These are phyloP conservation scores for Leucophenga montana DNA, from an alignment of 2,888 invertebrate genomes.

Conservation along the genomic window DNA sequence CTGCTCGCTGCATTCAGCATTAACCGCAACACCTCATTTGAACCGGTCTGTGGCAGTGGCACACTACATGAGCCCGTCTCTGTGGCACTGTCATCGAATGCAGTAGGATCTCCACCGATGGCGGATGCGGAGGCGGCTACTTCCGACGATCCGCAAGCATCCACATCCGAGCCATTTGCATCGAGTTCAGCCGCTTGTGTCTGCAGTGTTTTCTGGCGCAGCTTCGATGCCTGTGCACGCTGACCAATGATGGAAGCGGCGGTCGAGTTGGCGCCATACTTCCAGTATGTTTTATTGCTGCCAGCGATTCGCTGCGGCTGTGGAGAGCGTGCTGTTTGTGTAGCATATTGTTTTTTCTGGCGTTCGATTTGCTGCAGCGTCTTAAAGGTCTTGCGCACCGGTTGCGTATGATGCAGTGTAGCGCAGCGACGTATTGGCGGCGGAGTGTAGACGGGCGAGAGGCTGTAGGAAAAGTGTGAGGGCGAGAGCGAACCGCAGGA, in stretches of 20 bases:
- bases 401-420: slow-evolving; percentile 69
- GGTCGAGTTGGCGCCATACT: slow-evolving; percentile 68
- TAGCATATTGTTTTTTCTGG: slow-evolving; percentile 54
- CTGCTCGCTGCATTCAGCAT: slow-evolving; percentile 70
- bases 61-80: slow-evolving; percentile 71
- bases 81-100: slow-evolving; percentile 63
- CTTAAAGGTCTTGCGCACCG: slow-evolving; percentile 68
- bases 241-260: slow-evolving; percentile 68
- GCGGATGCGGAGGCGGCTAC: slow-evolving; percentile 48
- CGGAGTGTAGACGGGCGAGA: slow-evolving; percentile 68
- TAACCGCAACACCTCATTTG: slow-evolving; percentile 69
- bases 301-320: slow-evolving; percentile 62
- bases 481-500: slow-evolving; percentile 64
- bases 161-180: slow-evolving; percentile 57
- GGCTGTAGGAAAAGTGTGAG: slow-evolving; percentile 60
- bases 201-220: slow-evolving; percentile 14
- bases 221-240: slow-evolving; percentile 42
- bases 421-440: slow-evolving; percentile 70
- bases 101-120: slow-evolving; percentile 23
- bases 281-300: slow-evolving; percentile 69
- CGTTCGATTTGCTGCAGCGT: slow-evolving; percentile 69
- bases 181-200: slow-evolving; percentile 48
- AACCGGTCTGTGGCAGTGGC: slow-evolving; percentile 65
- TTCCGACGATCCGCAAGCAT: too few species aligned
- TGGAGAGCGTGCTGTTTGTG: slow-evolving; percentile 32